Base-by-base conservation (phyloP, 2,888 invertebrate genomes). In the Stenotaenia linearis region DNA sequence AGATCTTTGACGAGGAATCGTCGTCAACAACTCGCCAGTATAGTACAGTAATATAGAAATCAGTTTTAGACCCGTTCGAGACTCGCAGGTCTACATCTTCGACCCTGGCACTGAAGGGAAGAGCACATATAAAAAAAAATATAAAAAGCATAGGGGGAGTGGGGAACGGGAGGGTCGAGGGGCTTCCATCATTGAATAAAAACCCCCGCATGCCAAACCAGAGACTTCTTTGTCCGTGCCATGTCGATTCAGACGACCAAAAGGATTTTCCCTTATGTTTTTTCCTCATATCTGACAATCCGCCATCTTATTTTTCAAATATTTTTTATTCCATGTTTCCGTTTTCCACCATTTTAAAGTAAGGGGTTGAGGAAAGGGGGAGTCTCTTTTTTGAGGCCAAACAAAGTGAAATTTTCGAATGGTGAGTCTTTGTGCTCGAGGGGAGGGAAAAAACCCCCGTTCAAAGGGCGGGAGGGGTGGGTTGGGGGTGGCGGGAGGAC, bases 61-160 rank as follows among this genome's bases (percentile, higher is more conserved):
- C 50, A 32, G 32, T 50, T 50, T 7, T 50, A 50, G 50, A 50
- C 18, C 50, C 18, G 18, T 50, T 50, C 21, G 50, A 50, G 50
- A 50, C 50, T 50, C 50, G 15, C 50, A 50, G 50, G 50, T 50
- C 50, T 50, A 50, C 50, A 50, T 50, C 50, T 50, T 50, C 50
- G 50, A 50, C 50, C 50, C 50, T 18, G 50, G n/a, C 1, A 21
- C 50, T 50, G 18, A 50, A 50, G 50, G 50, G 50, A 50, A 50
- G 50, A 50, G 50, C 50, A 18, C 7, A 50, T 50, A 50, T 50
- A 50, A 21, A 32, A 32, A n/a, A 50, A 50, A 50, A 50, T 50
- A 83, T 83, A 82, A 83, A 81, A 80, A 80, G 79, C 61, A 77
- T 77, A 78, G 78, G 45, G n/a, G 50, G 76, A 78, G 61, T 75